Evolutionary conservation across 1,140 invertebrate species (phyloP), one percentile per base, ranked within the genome.

Genomic region (Drosophila miranda): DNA sequence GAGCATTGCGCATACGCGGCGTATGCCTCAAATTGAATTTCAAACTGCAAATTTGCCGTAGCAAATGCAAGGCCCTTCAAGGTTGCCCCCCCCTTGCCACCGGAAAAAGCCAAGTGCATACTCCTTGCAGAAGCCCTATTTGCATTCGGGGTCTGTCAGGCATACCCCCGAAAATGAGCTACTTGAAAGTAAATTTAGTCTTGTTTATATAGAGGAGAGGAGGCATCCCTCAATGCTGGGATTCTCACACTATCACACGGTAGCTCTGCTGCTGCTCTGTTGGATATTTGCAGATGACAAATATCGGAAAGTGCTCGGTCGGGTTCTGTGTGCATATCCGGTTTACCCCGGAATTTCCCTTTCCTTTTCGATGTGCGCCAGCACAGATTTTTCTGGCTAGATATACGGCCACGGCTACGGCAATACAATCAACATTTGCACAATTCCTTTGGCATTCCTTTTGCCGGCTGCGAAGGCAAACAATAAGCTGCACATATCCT

Each of bases 391-490:
- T 69, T 81, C 59, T 56, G 55, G 59, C 54, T 64, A 49, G 61
- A 66, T 77, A 71, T 61, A 38, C 11, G 11, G 34, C 34, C 0
- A 38, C 4, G 11, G 67, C 66, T 77, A 54, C 56, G 76, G 63
- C 73, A 75, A 75, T 75, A 82, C 78, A 81, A 87, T 86, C 82
- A 86, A 87, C 77, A 84, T 84, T 84, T 84, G 82, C 64, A 60
- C 57, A 86, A 72, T 81, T 77, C 73, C 80, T 84, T 87, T 84
- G 64, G 83, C 82, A 87, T 78, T 67, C 38, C 42, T 59, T 46
- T 52, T 50, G 59, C 21, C 7, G 2, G 53, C 6, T 11, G 21
- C 23, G 34, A 38, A n/a, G 9, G 74, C 75, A 82, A 81, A 77
- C 77, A 86, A 67, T 75, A 55, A 52, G 81, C 57, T 74, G 66